Evolutionary conservation across 1,140 invertebrate species (phyloP).

Genomic region (Bombus confusus): DNA sequence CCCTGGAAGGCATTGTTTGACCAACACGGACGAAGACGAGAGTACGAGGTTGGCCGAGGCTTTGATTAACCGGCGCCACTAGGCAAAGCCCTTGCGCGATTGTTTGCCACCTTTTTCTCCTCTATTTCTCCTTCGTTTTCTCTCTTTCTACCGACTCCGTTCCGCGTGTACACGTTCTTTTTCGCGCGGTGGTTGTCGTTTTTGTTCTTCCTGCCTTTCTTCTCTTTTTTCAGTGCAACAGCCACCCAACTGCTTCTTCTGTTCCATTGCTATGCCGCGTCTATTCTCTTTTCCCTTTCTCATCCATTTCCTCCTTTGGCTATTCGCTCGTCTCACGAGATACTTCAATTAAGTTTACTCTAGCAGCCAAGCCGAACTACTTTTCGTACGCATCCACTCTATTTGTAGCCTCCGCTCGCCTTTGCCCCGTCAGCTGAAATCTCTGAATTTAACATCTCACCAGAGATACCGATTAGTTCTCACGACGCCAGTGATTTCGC

Average conservation of each 20-base stretch:
- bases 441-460: too few relatives aligned
- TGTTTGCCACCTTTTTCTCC: constrained; percentile 44
- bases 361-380: too few relatives aligned
- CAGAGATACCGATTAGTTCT: too few relatives aligned
- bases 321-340: too few relatives aligned
- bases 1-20: constrained; percentile 67
- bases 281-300: too few relatives aligned
- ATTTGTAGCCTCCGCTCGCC: too few relatives aligned
- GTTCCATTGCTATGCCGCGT: too few relatives aligned
- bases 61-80: constrained; percentile 68
- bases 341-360: too few relatives aligned
- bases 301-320: too few relatives aligned
- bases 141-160: background rate
- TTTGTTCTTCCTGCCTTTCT: background rate
- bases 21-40: constrained; percentile 24
- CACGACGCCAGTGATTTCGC: too few relatives aligned
- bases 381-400: too few relatives aligned
- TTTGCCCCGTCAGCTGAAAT: too few relatives aligned
- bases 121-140: background rate
- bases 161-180: background rate
- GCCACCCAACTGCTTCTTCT: background rate
- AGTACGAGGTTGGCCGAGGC: constrained; percentile 21
- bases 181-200: constrained; percentile 1
- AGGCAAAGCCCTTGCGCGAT: constrained; percentile 46
- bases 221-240: background rate